Base-by-base conservation (phyloP, 2,888 invertebrate genomes). In the Pollenia amentaria region DNA sequence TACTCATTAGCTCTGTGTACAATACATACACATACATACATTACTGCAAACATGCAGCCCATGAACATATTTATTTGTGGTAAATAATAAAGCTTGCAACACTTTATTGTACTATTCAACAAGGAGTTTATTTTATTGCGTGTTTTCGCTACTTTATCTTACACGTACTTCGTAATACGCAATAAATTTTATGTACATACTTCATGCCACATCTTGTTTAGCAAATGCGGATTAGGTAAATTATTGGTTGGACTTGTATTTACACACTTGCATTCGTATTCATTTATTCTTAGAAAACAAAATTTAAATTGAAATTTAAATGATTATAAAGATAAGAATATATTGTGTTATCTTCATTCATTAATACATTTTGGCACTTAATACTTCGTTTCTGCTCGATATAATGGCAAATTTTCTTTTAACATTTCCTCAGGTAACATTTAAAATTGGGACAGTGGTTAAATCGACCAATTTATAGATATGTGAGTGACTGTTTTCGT, bases 1-100 rank as follows among this genome's bases (percentile, higher is more conserved):
- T 67, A 60, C 57, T 67, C 57, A 78, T 78, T 65, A 67, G 64
- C 57, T 16, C 16, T 62, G 10, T 9, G 16, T 18, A 62, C 40
- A 40, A n/a, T 3, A 16, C 12, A 62, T 11, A 12, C n/a, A 57
- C 29, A 57, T 29, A n/a, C 9, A 60, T 3, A 40, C 38, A n/a
- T n/a, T 29, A 29, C n/a, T 16, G 4, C 11, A 16, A n/a, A 62
- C 40, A 62, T 62, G 60, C 57, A 40, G 40, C 40, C n/a, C n/a
- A 38, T 14, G 1, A 40, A 40, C 38, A 8, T 62, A 62, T n/a
- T n/a, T 40, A 57, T 29, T 0, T 29, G 2, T 2, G 29, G 29
- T 29, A 29, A 29, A 29, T 29, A 29, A 18, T n/a, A n/a, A 8
- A 57, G 40, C 16, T 62, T 38, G 16, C n/a, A 40, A 16, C 38